Evolutionary conservation across 2,113 vertebrate species (phyloP).

Genomic region (Lophochroa leadbeateri): DNA sequence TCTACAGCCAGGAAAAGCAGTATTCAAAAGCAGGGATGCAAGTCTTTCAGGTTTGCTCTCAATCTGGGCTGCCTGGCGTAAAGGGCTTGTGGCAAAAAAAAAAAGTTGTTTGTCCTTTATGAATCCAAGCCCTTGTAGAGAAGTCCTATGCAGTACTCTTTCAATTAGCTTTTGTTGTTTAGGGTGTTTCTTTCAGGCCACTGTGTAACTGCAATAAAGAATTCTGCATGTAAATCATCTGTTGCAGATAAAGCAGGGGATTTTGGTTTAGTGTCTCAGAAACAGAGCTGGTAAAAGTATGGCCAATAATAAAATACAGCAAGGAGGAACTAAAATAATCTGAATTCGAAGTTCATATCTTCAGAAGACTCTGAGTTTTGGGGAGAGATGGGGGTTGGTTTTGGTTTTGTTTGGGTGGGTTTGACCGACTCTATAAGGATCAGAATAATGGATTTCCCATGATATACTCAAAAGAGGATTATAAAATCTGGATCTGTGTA

Average conservation of each 20-base stretch:
- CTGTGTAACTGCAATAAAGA: background rate
- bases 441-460: background rate
- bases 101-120: background rate
- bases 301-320: background rate
- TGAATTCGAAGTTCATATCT: background rate
- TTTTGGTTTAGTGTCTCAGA: background rate
- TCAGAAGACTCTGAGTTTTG: background rate
- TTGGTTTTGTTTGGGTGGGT: background rate
- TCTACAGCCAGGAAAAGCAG: background rate
- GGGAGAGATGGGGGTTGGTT: background rate
- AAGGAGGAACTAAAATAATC: background rate
- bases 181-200: background rate
- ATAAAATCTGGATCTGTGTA: background rate
- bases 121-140: background rate
- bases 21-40: background rate
- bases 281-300: background rate
- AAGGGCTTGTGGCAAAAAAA: background rate
- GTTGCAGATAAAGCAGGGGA: background rate
- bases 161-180: background rate
- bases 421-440: background rate
- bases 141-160: background rate
- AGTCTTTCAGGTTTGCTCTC: conserved; percentile 4
- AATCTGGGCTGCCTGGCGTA: background rate
- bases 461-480: conserved; percentile 30
- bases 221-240: background rate